Evolutionary conservation across 2,113 vertebrate genomes (phyloP).

Genomic region (Nothoprocta pentlandii): DNA sequence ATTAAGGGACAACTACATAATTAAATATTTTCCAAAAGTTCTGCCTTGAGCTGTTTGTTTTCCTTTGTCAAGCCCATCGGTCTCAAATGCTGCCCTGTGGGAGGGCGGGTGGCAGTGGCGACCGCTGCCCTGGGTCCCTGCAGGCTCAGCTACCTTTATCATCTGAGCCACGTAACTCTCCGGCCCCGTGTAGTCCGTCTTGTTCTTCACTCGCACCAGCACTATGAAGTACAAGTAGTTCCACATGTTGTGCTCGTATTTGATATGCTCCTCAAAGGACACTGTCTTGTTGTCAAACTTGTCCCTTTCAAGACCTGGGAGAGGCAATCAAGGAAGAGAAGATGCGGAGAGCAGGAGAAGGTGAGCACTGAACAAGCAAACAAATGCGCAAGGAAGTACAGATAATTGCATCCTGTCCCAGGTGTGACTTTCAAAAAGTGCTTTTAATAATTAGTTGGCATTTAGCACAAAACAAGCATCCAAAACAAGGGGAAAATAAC

Average conservation of each 20-base stretch:
- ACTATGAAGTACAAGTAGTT: conserved; percentile 99
- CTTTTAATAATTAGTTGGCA: background rate
- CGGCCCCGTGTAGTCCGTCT: conserved; percentile 95
- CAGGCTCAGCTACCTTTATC: conserved; percentile 87
- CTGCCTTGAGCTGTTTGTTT: background rate
- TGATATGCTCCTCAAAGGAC: conserved; percentile 97
- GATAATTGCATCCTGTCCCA: background rate
- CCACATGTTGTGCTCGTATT: conserved; percentile 98
- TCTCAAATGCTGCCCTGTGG: rapidly evolving
- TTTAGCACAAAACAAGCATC: background rate
- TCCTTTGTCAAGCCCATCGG: background rate
- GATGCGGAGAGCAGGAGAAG: background rate
- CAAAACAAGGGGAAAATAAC: background rate
- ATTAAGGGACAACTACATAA: background rate
- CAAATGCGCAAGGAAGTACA: background rate
- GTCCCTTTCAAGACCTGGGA: conserved; percentile 92
- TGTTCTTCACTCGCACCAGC: conserved; percentile 94
- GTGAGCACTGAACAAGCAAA: background rate
- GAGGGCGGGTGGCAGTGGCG: background rate
- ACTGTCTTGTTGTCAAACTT: conserved; percentile 99
- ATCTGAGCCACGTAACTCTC: conserved; percentile 97
- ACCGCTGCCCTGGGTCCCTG: background rate
- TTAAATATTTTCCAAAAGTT: background rate
- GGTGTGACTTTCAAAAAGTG: background rate
- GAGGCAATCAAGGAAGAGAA: background rate